Conservation (phyloP, 2,888 invertebrate genomes). For the Leptarthrus brevirostris region DNA sequence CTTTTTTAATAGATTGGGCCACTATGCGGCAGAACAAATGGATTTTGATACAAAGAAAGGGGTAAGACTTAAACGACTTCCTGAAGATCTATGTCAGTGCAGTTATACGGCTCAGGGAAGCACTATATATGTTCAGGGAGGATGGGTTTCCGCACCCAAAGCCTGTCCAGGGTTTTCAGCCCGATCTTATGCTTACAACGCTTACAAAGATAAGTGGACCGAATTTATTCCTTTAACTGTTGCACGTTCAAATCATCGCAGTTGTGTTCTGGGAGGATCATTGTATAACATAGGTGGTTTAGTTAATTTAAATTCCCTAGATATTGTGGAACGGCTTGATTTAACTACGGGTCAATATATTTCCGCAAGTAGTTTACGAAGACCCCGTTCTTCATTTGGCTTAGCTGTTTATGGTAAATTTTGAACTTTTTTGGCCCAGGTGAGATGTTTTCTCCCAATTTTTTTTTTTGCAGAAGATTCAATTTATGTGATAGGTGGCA, state of each 20-base stretch:
- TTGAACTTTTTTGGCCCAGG: no score
- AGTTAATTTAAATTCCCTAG: slow-evolving; percentile 44
- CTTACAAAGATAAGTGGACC: slow-evolving; percentile 53
- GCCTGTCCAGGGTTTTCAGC: slow-evolving; percentile 9
- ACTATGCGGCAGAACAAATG: slow-evolving; percentile 40
- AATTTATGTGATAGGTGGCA: slow-evolving; percentile 54
- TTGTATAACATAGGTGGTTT: slow-evolving; percentile 54
- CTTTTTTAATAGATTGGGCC: slow-evolving; percentile 17
- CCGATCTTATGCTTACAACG: slow-evolving; percentile 49
- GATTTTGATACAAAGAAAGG: slow-evolving; percentile 43
- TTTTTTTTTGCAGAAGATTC: slow-evolving; percentile 3
- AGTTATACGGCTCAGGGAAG: slow-evolving; percentile 53
- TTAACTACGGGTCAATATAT: slow-evolving; percentile 43
- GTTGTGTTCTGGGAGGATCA: slow-evolving; percentile 46
- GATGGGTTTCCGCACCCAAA: slow-evolving; percentile 47
- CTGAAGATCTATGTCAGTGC: slow-evolving; percentile 22
- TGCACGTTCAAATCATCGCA: slow-evolving; percentile 54
- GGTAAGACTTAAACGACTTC: slow-evolving; percentile 1
- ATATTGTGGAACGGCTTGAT: slow-evolving; percentile 53
- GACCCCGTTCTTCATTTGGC: slow-evolving; percentile 53
- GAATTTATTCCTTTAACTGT: slow-evolving; percentile 52
- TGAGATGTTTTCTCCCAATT: background rate
- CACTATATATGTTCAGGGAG: slow-evolving; percentile 53
- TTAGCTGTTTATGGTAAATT: slow-evolving; percentile 48
- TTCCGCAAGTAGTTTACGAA: slow-evolving; percentile 30